Base-by-base conservation (phyloP, 2,797 vertebrate species). In the Echeneis naucrates region DNA sequence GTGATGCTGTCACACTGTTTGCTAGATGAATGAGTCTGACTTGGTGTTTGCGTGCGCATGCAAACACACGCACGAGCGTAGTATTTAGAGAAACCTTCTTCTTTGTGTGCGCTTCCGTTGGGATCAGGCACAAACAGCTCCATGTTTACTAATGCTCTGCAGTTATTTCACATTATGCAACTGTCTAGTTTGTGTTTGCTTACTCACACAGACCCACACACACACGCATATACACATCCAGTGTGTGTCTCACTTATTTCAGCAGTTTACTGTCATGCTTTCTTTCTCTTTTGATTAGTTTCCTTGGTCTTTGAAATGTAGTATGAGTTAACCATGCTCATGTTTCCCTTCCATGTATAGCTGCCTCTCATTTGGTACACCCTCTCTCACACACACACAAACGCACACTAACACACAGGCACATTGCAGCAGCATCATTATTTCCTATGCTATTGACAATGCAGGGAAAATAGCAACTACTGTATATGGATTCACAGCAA, bases 21-120 rank as follows among this genome's bases (percentile, higher is more conserved):
- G 70, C 44, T 71, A 65, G 52, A 82, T 82, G 76, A 85, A 65
- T 40, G 55, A 78, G 67, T 42, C 42, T 75, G 68, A 81, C 47
- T 2, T 2, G 2, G 32, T 63, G 79, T 55, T 67, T 67, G 38
- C 45, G 45, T 5, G 32, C 8, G 4, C 44, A 37, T 33, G 32
- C 66, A 24, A 30, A 12, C 27, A 68, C 26, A 68, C 17, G 54
- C 26, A 33, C n/a, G 35, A 17, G 30, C 21, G 44, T 58, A 14
- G 53, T 30, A 37, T 69, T 72, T 57, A 44, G 40, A 58, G 42
- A 63, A 66, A 42, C 24, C 37, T 72, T 33, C 12, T 47, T 38
- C 19, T 27, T 52, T 26, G 35, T 51, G 24, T 21, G 42, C 30
- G 51, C 24, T 65, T 50, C 44, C 52, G 61, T 66, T 44, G 47